phyloP scores from a whole-genome alignment of 2,888 invertebrate species.

The Cheilosia impressa region DNA sequence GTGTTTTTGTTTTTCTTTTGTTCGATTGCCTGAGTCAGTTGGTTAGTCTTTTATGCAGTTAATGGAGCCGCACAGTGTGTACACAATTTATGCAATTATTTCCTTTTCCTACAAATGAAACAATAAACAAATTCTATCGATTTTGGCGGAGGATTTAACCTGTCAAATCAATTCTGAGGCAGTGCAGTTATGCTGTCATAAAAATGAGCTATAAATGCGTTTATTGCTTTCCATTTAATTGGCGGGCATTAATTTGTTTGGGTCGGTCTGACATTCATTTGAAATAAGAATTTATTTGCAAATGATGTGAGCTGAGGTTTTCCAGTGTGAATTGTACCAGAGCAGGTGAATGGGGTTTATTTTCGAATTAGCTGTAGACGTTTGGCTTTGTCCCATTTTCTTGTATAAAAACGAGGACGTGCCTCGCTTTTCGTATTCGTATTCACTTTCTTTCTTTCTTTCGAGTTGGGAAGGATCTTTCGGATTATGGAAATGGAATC shows the following conservation, averaged over 20 bases:
- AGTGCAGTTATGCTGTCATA: slow-evolving; percentile 2
- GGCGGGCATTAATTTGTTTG: neutral
- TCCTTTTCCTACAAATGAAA: neutral
- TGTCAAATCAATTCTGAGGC: slow-evolving; percentile 2
- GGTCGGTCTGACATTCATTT: neutral
- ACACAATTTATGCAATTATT: neutral
- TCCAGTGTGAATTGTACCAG: too few species aligned
- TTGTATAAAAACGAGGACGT: too few species aligned
- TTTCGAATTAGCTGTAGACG: too few species aligned
- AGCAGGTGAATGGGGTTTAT: too few species aligned
- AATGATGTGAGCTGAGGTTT: too few species aligned
- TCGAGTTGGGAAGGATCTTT: too few species aligned
- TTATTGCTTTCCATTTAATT: neutral
- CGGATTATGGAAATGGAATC: too few species aligned
- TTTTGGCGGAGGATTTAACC: neutral
- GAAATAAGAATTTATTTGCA: neutral
- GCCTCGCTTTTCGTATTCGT: too few species aligned
- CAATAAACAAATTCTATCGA: neutral
- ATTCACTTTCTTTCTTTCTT: too few species aligned
- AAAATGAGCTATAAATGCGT: neutral
- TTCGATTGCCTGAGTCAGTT: neutral
- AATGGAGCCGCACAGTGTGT: neutral
- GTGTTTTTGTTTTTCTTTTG: neutral
- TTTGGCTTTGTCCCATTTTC: too few species aligned
- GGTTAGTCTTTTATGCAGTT: neutral